Conservation (phyloP, 2,888 invertebrate genomes). For the Eurytoma adleriae region DNA sequence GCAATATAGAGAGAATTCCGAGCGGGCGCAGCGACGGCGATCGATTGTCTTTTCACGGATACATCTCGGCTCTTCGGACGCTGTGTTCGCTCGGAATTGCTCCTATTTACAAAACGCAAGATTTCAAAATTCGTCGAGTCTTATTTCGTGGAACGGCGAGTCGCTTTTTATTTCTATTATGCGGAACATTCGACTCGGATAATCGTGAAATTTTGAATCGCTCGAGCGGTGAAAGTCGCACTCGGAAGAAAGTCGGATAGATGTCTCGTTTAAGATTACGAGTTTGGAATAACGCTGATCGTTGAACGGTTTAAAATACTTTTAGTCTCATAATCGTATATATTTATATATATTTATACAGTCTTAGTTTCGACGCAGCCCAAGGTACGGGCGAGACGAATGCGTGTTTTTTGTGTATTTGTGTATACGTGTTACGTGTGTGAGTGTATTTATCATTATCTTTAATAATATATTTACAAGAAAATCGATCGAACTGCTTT, state of each 20-base stretch:
- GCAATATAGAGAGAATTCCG: too few species aligned
- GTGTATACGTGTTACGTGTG: slow-evolving; percentile 18
- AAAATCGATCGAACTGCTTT: slow-evolving; percentile 46
- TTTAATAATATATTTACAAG: slow-evolving; percentile 55
- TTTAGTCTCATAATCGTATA: slow-evolving; percentile 53
- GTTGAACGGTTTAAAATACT: slow-evolving; percentile 57
- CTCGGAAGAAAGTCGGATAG: slow-evolving; percentile 24
- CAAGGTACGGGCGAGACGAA: slow-evolving; percentile 32
- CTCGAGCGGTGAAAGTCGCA: slow-evolving; percentile 10
- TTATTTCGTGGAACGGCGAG: too few species aligned
- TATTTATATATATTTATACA: slow-evolving; percentile 53
- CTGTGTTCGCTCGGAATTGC: too few species aligned
- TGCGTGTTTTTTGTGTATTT: slow-evolving; percentile 16
- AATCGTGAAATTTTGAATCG: too few species aligned
- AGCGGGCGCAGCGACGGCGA: too few species aligned
- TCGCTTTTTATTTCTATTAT: too few species aligned
- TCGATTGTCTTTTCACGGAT: too few species aligned
- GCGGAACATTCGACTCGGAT: too few species aligned
- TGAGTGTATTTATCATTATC: slow-evolving; percentile 38
- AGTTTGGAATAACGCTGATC: slow-evolving; percentile 13
- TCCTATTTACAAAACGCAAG: too few species aligned
- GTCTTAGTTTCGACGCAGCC: slow-evolving; percentile 43
- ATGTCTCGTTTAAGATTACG: slow-evolving; percentile 31
- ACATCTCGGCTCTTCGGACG: too few species aligned
- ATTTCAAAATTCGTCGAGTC: too few species aligned